Percentiles rank a stretch among this genome's conserved stretches.
These are phyloP conservation scores for Campylomormyrus tamandua DNA, from an alignment of 2,113 vertebrate genomes.

Conservation along the genomic window DNA sequence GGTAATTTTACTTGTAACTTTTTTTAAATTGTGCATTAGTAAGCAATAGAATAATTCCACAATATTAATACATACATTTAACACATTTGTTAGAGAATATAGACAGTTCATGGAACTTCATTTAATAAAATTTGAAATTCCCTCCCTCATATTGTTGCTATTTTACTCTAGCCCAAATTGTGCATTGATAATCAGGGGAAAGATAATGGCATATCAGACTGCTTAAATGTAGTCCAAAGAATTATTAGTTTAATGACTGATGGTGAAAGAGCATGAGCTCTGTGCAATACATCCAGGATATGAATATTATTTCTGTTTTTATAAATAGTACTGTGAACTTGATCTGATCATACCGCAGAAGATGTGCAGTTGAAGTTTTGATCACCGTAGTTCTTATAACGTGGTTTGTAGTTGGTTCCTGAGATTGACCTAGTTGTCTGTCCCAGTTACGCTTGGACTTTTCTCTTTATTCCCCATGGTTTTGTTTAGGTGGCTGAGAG, in stretches of 20 bases:
- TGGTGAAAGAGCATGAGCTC: neutral
- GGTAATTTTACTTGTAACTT: neutral
- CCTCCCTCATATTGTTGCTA: neutral
- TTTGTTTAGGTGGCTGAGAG: conserved; percentile 71
- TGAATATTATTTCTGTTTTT: neutral
- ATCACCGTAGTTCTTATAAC: neutral
- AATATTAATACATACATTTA: neutral
- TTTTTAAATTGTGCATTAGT: neutral
- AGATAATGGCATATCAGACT: neutral
- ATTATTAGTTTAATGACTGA: neutral
- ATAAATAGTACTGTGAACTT: neutral
- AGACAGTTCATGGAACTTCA: neutral
- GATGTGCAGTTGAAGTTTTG: neutral
- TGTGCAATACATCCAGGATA: neutral
- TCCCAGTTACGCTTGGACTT: neutral
- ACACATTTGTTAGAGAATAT: neutral
- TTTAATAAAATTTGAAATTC: neutral
- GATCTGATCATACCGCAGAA: neutral
- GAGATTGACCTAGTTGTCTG: neutral
- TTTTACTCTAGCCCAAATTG: neutral
- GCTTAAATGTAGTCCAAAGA: neutral
- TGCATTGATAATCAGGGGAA: neutral
- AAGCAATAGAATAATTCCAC: neutral
- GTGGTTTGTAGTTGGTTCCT: neutral
- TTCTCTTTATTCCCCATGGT: conserved; percentile 30